Conservation (phyloP, 2,113 vertebrate genomes). For the Elephas maximus region DNA sequence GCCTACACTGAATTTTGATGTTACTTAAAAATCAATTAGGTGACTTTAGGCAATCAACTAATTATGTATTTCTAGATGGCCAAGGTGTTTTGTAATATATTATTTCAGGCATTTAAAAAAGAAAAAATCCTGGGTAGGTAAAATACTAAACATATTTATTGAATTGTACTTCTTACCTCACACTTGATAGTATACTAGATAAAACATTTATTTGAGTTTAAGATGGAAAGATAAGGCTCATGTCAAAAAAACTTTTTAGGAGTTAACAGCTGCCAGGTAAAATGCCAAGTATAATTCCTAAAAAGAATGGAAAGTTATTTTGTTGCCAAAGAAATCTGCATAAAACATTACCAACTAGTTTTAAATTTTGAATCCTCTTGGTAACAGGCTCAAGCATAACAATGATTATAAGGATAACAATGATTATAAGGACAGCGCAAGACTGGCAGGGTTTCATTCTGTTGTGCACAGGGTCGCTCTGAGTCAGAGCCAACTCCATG, state of each 20-base stretch:
- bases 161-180: not conserved
- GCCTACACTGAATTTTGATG: not conserved
- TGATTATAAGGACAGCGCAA: too few relatives aligned
- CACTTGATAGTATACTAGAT: not conserved
- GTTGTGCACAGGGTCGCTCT: too few relatives aligned
- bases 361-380: conserved; percentile 38
- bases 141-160: conserved; percentile 48
- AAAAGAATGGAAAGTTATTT: not conserved
- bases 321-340: conserved; percentile 41
- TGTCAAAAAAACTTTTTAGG: conserved; percentile 41
- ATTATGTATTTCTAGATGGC: conserved; percentile 5
- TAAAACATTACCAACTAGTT: conserved; percentile 22
- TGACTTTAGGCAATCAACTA: conserved; percentile 1
- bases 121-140: conserved; percentile 13
- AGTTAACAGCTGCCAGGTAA: not conserved
- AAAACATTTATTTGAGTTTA: conserved; percentile 41
- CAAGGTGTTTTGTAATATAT: not conserved
- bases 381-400: too few relatives aligned
- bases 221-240: conserved; percentile 37
- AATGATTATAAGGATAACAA: too few relatives aligned
- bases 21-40: not conserved
- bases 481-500: too few relatives aligned
- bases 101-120: conserved; percentile 36
- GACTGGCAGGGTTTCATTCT: too few relatives aligned
- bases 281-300: not conserved